phyloP scores from a whole-genome alignment of 2,888 invertebrate genomes.

The Drosophila mulleri region DNA sequence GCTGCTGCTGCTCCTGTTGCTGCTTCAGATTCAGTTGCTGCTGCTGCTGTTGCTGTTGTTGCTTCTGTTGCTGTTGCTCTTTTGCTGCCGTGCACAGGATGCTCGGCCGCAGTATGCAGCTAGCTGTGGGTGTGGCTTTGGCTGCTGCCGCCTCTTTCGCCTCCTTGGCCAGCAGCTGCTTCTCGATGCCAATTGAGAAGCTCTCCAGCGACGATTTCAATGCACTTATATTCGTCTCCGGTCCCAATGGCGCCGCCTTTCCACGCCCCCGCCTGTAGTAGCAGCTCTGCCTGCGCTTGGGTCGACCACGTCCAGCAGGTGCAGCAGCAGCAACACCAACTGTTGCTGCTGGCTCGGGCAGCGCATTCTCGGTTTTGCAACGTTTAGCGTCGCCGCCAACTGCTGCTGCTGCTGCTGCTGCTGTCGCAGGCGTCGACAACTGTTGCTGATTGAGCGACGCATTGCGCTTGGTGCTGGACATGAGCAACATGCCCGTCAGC shows the following conservation, averaged over 20 bases:
- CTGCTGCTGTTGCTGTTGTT: conserved; percentile 3
- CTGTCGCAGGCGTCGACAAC: neutral
- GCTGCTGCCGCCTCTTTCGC: conserved; percentile 42
- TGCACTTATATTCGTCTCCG: conserved; percentile 83
- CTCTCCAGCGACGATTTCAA: conserved; percentile 83
- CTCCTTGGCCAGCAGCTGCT: conserved; percentile 73
- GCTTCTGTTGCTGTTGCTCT: conserved; percentile 41
- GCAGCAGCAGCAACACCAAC: neutral
- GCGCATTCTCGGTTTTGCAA: conserved; percentile 20
- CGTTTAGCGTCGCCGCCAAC: conserved; percentile 31
- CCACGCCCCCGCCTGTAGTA: conserved; percentile 76
- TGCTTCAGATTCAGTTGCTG: conserved; percentile 43
- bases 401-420: too few species aligned
- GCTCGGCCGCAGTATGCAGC: conserved; percentile 56
- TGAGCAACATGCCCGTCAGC: conserved; percentile 83
- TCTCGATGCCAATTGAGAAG: conserved; percentile 83
- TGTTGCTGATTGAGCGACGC: conserved; percentile 57
- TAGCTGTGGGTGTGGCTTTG: conserved; percentile 30
- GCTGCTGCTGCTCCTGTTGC: conserved; percentile 4
- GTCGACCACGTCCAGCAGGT: conserved; percentile 42
- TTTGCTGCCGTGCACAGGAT: conserved; percentile 68
- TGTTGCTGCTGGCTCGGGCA: conserved; percentile 12
- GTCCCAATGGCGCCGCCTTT: conserved; percentile 66
- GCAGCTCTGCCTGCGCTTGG: conserved; percentile 63
- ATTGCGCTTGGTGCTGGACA: conserved; percentile 84